Evolutionary conservation across 2,888 invertebrate species (phyloP), one percentile per base, ranked within the genome.

Genomic region (Drosophila acutilabella): DNA sequence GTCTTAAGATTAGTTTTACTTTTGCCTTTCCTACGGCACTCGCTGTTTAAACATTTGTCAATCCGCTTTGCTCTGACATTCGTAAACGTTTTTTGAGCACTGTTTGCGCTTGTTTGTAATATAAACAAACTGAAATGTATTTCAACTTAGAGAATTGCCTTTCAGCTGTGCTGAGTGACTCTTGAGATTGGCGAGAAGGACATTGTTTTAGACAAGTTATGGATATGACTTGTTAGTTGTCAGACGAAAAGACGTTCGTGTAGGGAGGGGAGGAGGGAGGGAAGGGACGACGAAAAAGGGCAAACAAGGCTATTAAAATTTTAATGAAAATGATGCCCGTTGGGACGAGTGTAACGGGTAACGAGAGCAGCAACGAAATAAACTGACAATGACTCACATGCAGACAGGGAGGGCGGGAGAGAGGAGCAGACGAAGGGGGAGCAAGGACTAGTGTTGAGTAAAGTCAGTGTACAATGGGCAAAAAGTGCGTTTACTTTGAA

Each of bases 241-340:
- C 52, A 53, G 51, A 33, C 23, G 2, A 4, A 18, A 30, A 14
- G 13, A 14, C 23, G 16, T 36, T 20, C 18, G 52, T 44, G 42
- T 36, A 30, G 20, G 26, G 26, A 13, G 14, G 7, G 14, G 42
- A 13, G 2, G 10, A 0, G 3, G 26, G 4, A 20, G 42, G 16
- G 2, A n/a, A 0, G 3, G 26, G 4, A 20, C 4, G 36, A 11
- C 8, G 6, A 11, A 48, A 56, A 56, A 42, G 45, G 47, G 52
- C 59, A 53, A 72, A 68, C 65, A 78, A 74, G 77, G 52, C 86
- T 80, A 83, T 86, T 83, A 86, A 88, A 83, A 88, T 80, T 83
- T 83, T 88, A 83, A 88, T 83, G 83, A 83, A 83, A 88, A 77
- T 66, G 83, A 73, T 86, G 86, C 78, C 78, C 86, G 54, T 45